Evolutionary conservation across 2,797 vertebrate species (phyloP), one percentile per base, ranked within the genome.

Genomic region (Gouania willdenowi): DNA sequence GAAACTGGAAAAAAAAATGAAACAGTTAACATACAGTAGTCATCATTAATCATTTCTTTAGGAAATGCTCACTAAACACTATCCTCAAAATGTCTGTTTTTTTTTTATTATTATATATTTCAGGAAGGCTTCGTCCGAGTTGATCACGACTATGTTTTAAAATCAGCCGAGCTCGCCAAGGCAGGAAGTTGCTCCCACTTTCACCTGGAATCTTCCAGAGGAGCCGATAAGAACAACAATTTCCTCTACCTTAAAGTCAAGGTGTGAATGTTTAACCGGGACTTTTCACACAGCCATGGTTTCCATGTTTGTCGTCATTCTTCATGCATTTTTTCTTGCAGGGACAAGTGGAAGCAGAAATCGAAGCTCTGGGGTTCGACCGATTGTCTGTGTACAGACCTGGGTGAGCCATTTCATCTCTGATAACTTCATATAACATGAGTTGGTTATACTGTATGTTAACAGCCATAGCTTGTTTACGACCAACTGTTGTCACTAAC

Each of bases 41-140:
- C n/a, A n/a, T n/a, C n/a, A n/a, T n/a, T n/a, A n/a, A n/a, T n/a
- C n/a, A n/a, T n/a, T n/a, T n/a, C n/a, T n/a, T n/a, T n/a, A n/a
- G n/a, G n/a, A n/a, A n/a, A n/a, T n/a, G n/a, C n/a, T n/a, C n/a
- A n/a, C n/a, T n/a, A n/a, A n/a, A n/a, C n/a, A n/a, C n/a, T n/a
- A n/a, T n/a, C n/a, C n/a, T n/a, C n/a, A n/a, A n/a, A n/a, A n/a
- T n/a, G n/a, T n/a, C n/a, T n/a, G n/a, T n/a, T n/a, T n/a, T n/a
- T n/a, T n/a, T n/a, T n/a, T n/a, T n/a, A n/a, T n/a, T n/a, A n/a
- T n/a, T n/a, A n/a, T n/a, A n/a, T n/a, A 4, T 69, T 61, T 31
- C 76, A 95, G 93, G 89, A 91, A 0, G 92, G 92, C 20, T 94
- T 95, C 47, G 52, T 92, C 38, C 89, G 90, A 0, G 92, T 96